Evolutionary conservation across 2,888 invertebrate species (phyloP).

Genomic region (Nomada lathburiana): DNA sequence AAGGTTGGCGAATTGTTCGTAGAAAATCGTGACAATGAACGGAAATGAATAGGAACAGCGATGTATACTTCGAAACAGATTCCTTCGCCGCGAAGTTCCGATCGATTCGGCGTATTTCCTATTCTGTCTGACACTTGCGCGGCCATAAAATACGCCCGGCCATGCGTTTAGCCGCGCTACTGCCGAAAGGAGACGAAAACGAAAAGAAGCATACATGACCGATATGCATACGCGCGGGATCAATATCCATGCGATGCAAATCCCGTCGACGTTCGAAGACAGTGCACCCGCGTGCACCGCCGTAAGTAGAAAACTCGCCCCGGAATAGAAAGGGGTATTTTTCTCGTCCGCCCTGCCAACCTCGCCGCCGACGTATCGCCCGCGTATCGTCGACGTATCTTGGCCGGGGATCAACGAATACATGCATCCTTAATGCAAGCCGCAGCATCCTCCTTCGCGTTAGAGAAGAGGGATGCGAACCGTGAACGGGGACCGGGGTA

Average conservation of each 20-base stretch:
- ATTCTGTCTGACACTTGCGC: no score
- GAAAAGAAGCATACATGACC: no score
- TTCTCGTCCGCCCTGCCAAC: conserved; percentile 65
- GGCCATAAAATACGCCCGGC: no score
- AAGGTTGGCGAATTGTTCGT: no score
- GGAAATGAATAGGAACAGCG: no score
- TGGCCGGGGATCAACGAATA: conserved; percentile 79
- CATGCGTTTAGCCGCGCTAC: no score
- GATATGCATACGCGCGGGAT: no score
- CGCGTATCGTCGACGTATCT: conserved; percentile 69
- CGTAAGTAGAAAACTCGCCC: conserved; percentile 14
- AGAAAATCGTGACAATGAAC: no score
- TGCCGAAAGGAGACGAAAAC: no score
- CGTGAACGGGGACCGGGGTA: not conserved
- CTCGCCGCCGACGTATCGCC: conserved; percentile 76
- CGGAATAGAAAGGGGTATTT: conserved; percentile 72
- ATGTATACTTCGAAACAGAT: no score
- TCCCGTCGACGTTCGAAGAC: conserved; percentile 50
- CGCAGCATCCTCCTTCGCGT: conserved; percentile 26
- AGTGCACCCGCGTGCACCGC: conserved; percentile 22
- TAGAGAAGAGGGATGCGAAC: not conserved
- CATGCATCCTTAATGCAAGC: conserved; percentile 78
- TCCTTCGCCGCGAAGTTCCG: no score
- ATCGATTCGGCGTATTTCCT: no score
- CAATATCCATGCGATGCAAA: conserved; percentile 49